Percentiles rank a stretch among this genome's conserved stretches.
phyloP scores from a whole-genome alignment of 2,888 invertebrate genomes.

The Troilus luridus region DNA sequence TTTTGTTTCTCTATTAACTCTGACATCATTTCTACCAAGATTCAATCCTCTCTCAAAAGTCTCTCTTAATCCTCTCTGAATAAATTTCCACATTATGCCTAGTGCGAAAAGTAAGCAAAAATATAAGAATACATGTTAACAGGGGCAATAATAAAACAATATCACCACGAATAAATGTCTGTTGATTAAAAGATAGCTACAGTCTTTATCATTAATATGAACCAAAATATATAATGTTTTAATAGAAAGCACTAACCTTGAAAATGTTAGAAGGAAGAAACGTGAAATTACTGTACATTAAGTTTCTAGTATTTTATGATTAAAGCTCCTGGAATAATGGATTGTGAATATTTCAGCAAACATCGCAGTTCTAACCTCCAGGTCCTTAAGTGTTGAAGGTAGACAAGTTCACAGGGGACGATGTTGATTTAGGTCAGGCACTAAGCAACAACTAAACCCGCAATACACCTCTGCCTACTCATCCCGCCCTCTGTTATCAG shows the following conservation, averaged over 20 bases:
- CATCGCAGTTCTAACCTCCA: conserved; percentile 37
- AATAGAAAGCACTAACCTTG: conserved; percentile 1
- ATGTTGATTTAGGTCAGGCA: conserved; percentile 32
- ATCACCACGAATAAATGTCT: neutral
- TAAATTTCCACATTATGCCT: conserved; percentile 62
- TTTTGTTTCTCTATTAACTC: conserved; percentile 59
- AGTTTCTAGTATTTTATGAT: conserved; percentile 33
- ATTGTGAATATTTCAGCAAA: neutral
- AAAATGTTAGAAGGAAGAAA: neutral
- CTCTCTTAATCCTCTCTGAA: conserved; percentile 62
- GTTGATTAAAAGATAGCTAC: neutral
- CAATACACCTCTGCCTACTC: neutral
- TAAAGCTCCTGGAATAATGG: conserved; percentile 24
- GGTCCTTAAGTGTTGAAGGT: conserved; percentile 30
- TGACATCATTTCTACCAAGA: conserved; percentile 48
- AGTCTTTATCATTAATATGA: neutral
- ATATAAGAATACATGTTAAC: neutral
- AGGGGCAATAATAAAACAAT: neutral
- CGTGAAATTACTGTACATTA: neutral
- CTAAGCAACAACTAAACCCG: neutral
- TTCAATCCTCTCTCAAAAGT: conserved; percentile 61
- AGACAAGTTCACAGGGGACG: neutral
- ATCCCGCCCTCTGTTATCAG: neutral
- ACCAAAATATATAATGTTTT: neutral
- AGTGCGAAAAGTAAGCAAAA: neutral